Evolutionary conservation across 2,888 invertebrate genomes (phyloP), one percentile per base, ranked within the genome.

Genomic region (Frankliniella intonsa): DNA sequence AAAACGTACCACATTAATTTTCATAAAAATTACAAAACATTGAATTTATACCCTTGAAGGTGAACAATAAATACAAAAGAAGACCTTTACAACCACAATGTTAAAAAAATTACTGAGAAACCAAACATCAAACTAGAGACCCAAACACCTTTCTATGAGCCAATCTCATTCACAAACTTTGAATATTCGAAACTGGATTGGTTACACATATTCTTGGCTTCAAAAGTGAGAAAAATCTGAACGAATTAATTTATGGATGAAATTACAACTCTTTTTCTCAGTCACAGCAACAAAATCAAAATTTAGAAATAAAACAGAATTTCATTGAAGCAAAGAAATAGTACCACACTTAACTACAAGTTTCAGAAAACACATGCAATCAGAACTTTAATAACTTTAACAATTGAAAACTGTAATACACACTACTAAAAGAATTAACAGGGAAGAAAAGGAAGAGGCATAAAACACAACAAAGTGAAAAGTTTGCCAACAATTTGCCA

Each of bases 1-100:
- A 76, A 76, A 76, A 25, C 22, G 25, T 76, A 76, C 69, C 22
- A 55, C 12, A 5, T 55, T 19, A 19, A 55, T 19, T 19, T 76
- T 12, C 69, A 76, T 76, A 76, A 76, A 69, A 76, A 25, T 76
- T 76, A 76, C 69, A 25, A n/a, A 25, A 76, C 25, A 76, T 76
- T 12, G 7, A 69, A 69, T 69, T 69, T 69, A 69, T 69, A 69
- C 11, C 62, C 62, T 19, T 17, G 62, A 62, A 62, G 7, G 62
- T 17, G 62, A 69, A 76, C 69, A 76, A 62, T 62, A 62, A 76
- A 25, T 25, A 76, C 25, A 25, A 76, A 25, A 25, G 25, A 76
- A 76, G 69, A 76, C 22, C 25, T 76, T 76, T 22, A 76, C 69
- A 76, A 25, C 69, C 25, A 62, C n/a, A 62, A 62, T 76, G 69